These are phyloP conservation scores for Nannobrachium achirus DNA, from an alignment of 2,113 vertebrate species.

Conservation along the genomic window DNA sequence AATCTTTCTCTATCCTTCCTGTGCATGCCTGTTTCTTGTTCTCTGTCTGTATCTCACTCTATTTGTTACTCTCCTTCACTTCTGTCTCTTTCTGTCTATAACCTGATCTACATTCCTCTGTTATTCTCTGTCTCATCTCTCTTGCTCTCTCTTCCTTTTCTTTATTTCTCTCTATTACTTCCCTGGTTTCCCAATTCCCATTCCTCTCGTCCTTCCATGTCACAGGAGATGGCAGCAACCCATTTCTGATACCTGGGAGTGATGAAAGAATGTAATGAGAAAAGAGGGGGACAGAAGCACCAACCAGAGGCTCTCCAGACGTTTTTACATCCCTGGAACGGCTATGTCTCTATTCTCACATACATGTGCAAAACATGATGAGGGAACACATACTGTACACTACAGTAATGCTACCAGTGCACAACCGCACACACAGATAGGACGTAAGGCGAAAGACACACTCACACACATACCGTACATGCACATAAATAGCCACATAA, in stretches of 20 bases:
- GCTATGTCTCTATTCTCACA: no score
- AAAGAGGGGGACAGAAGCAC: neutral
- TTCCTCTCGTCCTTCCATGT: constrained; percentile 38
- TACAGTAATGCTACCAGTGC: no score
- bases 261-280: neutral
- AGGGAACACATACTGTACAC: no score
- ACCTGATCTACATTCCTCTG: no score
- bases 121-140: neutral
- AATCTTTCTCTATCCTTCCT: neutral
- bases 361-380: no score
- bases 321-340: no score
- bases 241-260: constrained; percentile 57
- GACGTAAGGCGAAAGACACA: no score
- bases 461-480: no score
- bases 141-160: neutral
- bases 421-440: no score
- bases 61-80: neutral
- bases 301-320: no score
- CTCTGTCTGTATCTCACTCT: neutral
- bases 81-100: neutral
- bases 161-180: neutral
- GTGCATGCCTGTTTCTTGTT: neutral
- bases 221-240: constrained; percentile 55
- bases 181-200: neutral
- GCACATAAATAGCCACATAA: no score